Evolutionary conservation across 2,888 invertebrate species (phyloP), one percentile per base, ranked within the genome.

Genomic region (Globia sparganii): DNA sequence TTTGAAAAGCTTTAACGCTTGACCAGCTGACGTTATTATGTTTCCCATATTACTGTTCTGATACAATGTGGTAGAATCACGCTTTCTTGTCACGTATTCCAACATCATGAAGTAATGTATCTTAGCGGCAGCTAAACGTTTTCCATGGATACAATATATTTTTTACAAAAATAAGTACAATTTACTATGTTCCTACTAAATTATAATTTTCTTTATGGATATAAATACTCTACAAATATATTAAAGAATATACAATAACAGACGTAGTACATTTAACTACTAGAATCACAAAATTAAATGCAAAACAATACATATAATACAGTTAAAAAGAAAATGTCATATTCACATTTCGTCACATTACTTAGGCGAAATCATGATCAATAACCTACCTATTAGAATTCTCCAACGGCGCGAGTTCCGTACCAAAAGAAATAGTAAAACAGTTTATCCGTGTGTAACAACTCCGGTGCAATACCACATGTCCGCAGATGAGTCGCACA

Each of bases 391-490:
- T 72, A 72, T 40, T 72, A 83, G 31, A 67, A 82, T 68, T 76
- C 34, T 79, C 25, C 43, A 68, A 76, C 83, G 72, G 72, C 25
- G 70, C 58, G 61, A 77, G 69, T 66, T 77, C 73, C 75, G 72
- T 78, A 69, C 69, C 40, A 80, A 83, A 83, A 80, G 72, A 79
- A 83, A 81, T 85, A 82, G 85, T 87, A 78, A 82, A 83, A 85
- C 77, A 84, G 80, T 88, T 81, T 76, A 72, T 13, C 76, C 40
- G 80, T 80, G 82, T 86, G 80, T 83, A 83, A 77, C 86, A 86
- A 81, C 86, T 71, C 73, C 89, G 92, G 93, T 93, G 93, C 93
- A 91, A 91, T 92, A 92, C 90, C 91, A 91, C 90, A 90, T 88
- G 88, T 87, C 89, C 87, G 81, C 86, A 87, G 91, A 89, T 87